Evolutionary conservation across 2,797 vertebrate genomes (phyloP), one percentile per base, ranked within the genome.

Genomic region (Philypnodon macrostomus): DNA sequence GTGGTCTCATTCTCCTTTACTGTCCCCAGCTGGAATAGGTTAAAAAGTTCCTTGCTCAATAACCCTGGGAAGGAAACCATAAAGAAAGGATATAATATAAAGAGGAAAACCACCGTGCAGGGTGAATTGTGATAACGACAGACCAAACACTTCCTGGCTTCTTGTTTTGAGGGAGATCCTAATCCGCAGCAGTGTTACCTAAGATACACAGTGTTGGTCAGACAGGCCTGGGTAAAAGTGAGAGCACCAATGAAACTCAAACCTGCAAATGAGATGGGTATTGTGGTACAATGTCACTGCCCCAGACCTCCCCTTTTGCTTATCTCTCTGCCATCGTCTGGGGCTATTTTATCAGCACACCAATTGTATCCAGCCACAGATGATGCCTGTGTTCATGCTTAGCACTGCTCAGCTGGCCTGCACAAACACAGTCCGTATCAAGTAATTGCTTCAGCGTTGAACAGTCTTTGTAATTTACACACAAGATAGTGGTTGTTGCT

Each of bases 101-200:
- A 48, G 47, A 85, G 77, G 77, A 85, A 88, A 84, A 71, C 71
- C 75, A 59, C 76, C 66, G 62, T 44, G 42, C 67, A 44, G 58
- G 50, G 44, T 75, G 70, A 77, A 75, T 62, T 79, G 75, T 70
- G 85, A 75, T 85, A 70, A 81, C 80, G 76, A 83, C 75, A 80
- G 75, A 77, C 45, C 35, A 71, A 84, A 84, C 73, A 77, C 84
- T 86, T 90, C 83, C 85, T 79, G 80, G 65, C 70, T 79, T 70
- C 66, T 75, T 79, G 73, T 84, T 83, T 81, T 67, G 40, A 60
- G 52, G 55, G 37, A 73, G 81, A 84, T 85, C 70, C 62, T 12
- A 59, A 86, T 88, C 84, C 77, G 31, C 17, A 62, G 52, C 53
- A 58, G 56, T 59, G 55, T 79, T 79, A 70, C 79, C 70, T 68